Evolutionary conservation across 2,888 invertebrate species (phyloP).

Genomic region (Molorchus minor): DNA sequence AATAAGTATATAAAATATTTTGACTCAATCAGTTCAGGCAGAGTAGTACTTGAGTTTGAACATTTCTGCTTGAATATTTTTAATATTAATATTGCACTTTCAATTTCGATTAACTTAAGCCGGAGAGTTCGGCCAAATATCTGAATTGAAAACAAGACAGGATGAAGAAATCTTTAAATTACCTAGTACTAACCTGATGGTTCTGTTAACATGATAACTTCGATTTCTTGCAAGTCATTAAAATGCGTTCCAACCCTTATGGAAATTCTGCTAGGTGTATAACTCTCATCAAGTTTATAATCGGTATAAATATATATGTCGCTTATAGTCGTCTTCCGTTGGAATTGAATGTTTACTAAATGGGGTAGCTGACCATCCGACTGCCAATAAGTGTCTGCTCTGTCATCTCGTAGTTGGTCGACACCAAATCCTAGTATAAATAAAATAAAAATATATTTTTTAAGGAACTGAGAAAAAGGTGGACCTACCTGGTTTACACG

Average conservation of each 20-base stretch:
- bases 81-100: not conserved
- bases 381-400: slow-evolving; percentile 99
- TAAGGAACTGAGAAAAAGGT: not conserved
- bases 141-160: not conserved
- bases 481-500: slow-evolving; percentile 92
- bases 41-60: too few relatives aligned
- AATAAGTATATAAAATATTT: too few relatives aligned
- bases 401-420: slow-evolving; percentile 93
- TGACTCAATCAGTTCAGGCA: too few relatives aligned
- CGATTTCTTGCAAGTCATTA: slow-evolving; percentile 95
- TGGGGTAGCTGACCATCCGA: slow-evolving; percentile 99
- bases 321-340: slow-evolving; percentile 91
- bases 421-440: slow-evolving; percentile 88
- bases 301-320: slow-evolving; percentile 98
- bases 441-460: not conserved
- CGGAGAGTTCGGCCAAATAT: too few relatives aligned
- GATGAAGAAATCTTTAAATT: not conserved
- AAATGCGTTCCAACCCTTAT: slow-evolving; percentile 95
- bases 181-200: slow-evolving; percentile 72
- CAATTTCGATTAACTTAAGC: not conserved
- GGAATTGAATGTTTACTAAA: slow-evolving; percentile 95
- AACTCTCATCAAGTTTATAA: slow-evolving; percentile 98
- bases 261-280: slow-evolving; percentile 95
- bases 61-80: too few relatives aligned
- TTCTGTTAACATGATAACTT: slow-evolving; percentile 91